Evolutionary conservation across 1,140 invertebrate species (phyloP), one percentile per base, ranked within the genome.

Genomic region (Polypedilum pembai): DNA sequence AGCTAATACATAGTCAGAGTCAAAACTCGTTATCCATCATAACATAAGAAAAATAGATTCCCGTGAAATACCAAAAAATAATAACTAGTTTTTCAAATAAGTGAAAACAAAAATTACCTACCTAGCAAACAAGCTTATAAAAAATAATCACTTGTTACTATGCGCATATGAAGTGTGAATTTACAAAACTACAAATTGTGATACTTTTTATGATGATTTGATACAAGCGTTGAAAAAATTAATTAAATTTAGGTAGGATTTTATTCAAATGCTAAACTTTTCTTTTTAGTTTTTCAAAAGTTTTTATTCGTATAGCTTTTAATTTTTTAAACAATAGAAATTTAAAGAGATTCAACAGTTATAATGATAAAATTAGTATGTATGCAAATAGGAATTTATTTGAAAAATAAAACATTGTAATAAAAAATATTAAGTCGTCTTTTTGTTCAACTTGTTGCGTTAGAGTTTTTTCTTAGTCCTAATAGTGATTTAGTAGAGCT

Each of bases 171-270:
- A 56, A 56, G n/a, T 56, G 4, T 56, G 3, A 56, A n/a, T 12
- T 12, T 56, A n/a, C 45, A n/a, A 15, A 56, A n/a, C 15, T 33
- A 33, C 12, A 56, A n/a, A 56, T 56, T 56, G 45, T 56, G 45
- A 56, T 56, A 56, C 45, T 56, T 56, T 56, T 56, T 56, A n/a
- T n/a, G 45, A 56, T 56, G 41, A 45, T 45, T 45, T 33, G 24
- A 33, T 33, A 45, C 2, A 45, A 15, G 8, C 8, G 2, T n/a
- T 56, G 12, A 12, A 56, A 7, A 7, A 56, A 56, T 56, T 4
- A 56, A 15, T n/a, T 4, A 12, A 56, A 45, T 2, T 4, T 45
- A 56, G 45, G 4, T 56, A 56, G 12, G n/a, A 56, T n/a, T 56
- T 12, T 56, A n/a, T 56, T 56, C 45, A 15, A 56, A n/a, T 15